phyloP scores from a whole-genome alignment of 2,888 invertebrate genomes.

The Zygaena filipendulae region DNA sequence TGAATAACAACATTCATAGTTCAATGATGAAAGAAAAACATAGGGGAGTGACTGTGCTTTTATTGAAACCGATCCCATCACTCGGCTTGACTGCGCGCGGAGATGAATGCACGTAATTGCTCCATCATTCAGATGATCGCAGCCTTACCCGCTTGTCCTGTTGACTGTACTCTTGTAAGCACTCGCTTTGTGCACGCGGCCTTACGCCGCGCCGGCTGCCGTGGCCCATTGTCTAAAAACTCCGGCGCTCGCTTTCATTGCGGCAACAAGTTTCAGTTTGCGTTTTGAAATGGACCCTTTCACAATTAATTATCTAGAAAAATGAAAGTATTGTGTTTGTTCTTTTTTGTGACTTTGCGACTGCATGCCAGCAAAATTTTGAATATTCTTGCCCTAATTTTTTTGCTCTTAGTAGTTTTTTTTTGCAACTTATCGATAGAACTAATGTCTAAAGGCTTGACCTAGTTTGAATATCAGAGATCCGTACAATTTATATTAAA shows the following conservation, averaged over 20 bases:
- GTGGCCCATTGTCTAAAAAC: conserved; percentile 44
- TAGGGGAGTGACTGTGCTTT: conserved; percentile 60
- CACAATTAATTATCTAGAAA: no score
- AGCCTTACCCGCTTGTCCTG: conserved; percentile 53
- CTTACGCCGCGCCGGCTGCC: conserved; percentile 45
- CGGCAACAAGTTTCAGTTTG: conserved; percentile 35
- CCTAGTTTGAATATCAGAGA: no score
- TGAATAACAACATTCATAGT: conserved; percentile 56
- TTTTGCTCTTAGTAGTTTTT: no score
- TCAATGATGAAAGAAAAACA: conserved; percentile 64
- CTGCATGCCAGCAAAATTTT: no score
- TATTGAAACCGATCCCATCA: conserved; percentile 66
- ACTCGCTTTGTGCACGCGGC: conserved; percentile 48
- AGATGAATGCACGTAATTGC: conserved; percentile 63
- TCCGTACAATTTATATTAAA: no score
- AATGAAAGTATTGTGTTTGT: no score
- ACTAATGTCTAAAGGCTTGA: no score
- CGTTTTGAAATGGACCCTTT: conserved; percentile 20
- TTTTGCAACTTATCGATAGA: no score
- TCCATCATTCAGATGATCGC: conserved; percentile 63
- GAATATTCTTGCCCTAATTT: conserved; percentile 17
- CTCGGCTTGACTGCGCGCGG: conserved; percentile 55
- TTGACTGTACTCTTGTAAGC: conserved; percentile 47
- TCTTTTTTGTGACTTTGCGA: no score
- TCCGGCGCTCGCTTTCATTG: conserved; percentile 37